Evolutionary conservation across 2,888 invertebrate species (phyloP).

Genomic region (Sphaeridia pumilis): DNA sequence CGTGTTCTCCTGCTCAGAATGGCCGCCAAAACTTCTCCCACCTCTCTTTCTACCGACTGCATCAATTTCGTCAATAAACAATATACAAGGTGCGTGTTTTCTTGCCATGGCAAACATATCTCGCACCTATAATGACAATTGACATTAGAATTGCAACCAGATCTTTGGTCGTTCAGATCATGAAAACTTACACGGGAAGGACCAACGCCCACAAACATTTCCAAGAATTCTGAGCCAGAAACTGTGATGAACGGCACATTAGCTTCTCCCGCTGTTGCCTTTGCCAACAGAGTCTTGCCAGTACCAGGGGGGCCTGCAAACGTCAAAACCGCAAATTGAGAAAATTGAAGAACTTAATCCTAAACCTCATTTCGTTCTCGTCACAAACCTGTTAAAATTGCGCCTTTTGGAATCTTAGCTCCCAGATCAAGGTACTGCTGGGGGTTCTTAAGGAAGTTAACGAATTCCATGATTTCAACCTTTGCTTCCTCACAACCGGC

Average conservation of each 20-base stretch:
- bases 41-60: slow-evolving; percentile 91
- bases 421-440: slow-evolving; percentile 95
- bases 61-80: slow-evolving; percentile 98
- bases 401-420: slow-evolving; percentile 96
- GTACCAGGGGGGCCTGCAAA: slow-evolving; percentile 78
- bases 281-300: slow-evolving; percentile 94
- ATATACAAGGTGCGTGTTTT: slow-evolving; percentile 45
- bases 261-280: slow-evolving; percentile 98
- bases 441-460: slow-evolving; percentile 97
- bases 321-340: too few species aligned
- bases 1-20: slow-evolving; percentile 97
- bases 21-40: slow-evolving; percentile 68
- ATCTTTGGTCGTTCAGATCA: too few species aligned
- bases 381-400: slow-evolving; percentile 62
- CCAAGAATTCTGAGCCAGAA: slow-evolving; percentile 96
- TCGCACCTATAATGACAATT: slow-evolving; percentile 49
- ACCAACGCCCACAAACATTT: slow-evolving; percentile 99
- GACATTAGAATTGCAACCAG: neutral
- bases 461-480: slow-evolving; percentile 99
- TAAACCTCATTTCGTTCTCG: too few species aligned
- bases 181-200: slow-evolving; percentile 67
- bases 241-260: slow-evolving; percentile 98
- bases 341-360: slow-evolving; percentile 7
- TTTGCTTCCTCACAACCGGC: slow-evolving; percentile 99
- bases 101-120: slow-evolving; percentile 97